phyloP scores from a whole-genome alignment of 2,113 vertebrate species.

The Neopipo cinnamomea region DNA sequence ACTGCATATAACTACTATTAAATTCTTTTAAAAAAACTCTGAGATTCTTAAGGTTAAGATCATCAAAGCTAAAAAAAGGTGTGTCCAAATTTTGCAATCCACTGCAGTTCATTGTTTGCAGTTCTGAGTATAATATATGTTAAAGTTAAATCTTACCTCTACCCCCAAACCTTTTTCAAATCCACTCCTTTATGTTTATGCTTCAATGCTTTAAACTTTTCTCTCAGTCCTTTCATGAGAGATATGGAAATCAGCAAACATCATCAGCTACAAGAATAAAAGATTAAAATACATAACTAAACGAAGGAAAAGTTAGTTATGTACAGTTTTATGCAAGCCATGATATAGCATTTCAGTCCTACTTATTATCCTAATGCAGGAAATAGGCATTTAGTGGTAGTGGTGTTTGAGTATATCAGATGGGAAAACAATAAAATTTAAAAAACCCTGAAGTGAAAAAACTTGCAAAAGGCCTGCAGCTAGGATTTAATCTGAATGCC shows the following conservation, averaged over 20 bases:
- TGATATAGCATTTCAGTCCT: background rate
- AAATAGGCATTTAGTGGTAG: background rate
- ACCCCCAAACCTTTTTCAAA: background rate
- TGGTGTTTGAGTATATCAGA: background rate
- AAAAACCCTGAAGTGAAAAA: background rate
- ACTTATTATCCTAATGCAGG: background rate
- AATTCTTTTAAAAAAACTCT: constrained; percentile 6
- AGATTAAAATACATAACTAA: background rate
- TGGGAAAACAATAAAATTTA: background rate
- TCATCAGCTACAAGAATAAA: background rate
- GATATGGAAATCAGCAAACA: background rate
- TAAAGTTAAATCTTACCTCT: background rate
- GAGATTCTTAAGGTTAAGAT: background rate
- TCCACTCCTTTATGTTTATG: background rate
- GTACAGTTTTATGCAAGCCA: background rate
- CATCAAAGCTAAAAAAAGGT: constrained; percentile 1
- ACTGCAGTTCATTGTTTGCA: background rate
- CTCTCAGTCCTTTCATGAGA: background rate
- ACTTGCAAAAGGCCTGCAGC: background rate
- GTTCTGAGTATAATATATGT: background rate
- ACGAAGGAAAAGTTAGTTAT: background rate
- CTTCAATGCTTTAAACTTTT: background rate
- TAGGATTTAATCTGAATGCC: constrained; percentile 19
- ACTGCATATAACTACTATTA: background rate
- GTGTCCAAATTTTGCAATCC: background rate